These are phyloP conservation scores for Andrena minutula DNA, from an alignment of 2,888 invertebrate species.

Conservation along the genomic window DNA sequence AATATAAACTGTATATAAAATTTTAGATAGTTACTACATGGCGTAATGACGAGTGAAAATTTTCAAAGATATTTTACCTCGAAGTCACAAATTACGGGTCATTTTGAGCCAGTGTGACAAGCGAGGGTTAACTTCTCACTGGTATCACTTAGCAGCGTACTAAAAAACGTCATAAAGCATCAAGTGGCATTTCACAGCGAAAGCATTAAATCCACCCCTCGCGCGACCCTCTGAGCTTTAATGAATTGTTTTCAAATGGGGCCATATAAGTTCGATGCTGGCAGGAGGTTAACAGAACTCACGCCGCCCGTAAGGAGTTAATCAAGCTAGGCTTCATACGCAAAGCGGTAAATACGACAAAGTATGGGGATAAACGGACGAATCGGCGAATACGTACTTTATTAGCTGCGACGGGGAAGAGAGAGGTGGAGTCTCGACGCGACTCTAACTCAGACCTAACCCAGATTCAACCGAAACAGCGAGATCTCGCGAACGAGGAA, in stretches of 20 bases:
- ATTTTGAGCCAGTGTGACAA: no score
- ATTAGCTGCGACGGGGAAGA: constrained; percentile 15
- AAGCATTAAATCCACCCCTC: no score
- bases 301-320: neutral
- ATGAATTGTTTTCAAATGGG: neutral
- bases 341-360: constrained; percentile 1
- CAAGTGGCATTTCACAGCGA: no score
- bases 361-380: constrained; percentile 33
- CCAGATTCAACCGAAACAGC: constrained; percentile 24
- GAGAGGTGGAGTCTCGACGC: neutral
- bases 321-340: neutral
- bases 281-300: neutral
- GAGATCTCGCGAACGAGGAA: neutral
- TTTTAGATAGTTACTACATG: no score
- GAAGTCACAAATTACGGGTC: no score
- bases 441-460: constrained; percentile 29
- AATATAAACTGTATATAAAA: no score
- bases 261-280: neutral
- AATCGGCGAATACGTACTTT: constrained; percentile 9
- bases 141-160: no score
- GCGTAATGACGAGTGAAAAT: no score
- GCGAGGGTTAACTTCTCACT: no score
- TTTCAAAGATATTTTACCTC: no score
- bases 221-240: neutral
- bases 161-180: no score